Conservation (phyloP, 1,140 invertebrate genomes). For the Drosophila leontia region DNA sequence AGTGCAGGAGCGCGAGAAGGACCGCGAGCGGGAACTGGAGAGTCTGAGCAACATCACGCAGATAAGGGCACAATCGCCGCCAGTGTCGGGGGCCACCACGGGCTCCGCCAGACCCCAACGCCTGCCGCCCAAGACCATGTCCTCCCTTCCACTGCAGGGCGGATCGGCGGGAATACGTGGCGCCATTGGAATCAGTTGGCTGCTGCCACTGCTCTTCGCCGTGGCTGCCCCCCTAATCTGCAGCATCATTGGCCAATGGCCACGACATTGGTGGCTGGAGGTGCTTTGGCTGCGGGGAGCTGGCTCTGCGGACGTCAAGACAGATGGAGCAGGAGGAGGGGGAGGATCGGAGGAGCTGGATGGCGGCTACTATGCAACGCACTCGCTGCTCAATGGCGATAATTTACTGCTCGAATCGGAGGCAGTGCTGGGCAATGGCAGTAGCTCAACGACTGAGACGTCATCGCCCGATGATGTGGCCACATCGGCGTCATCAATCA, state of each 20-base stretch:
- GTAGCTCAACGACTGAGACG: slow-evolving; percentile 26
- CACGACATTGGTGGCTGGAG: slow-evolving; percentile 83
- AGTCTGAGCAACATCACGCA: slow-evolving; percentile 74
- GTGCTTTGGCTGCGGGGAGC: slow-evolving; percentile 38
- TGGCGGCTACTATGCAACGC: slow-evolving; percentile 60
- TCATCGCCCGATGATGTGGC: slow-evolving; percentile 42
- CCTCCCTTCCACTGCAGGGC: slow-evolving; percentile 10
- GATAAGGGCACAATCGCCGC: slow-evolving; percentile 66
- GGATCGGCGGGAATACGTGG: slow-evolving; percentile 73
- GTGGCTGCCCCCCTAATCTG: slow-evolving; percentile 82
- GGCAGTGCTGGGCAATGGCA: slow-evolving; percentile 65
- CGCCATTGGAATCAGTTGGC: slow-evolving; percentile 84
- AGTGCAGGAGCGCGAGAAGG: slow-evolving; percentile 37
- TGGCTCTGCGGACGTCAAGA: slow-evolving; percentile 18
- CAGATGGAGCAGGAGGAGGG: neutral
- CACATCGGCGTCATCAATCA: slow-evolving; percentile 72
- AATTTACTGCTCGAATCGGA: slow-evolving; percentile 75
- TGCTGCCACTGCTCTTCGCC: slow-evolving; percentile 81
- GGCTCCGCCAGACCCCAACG: slow-evolving; percentile 5
- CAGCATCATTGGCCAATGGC: slow-evolving; percentile 84
- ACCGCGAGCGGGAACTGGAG: slow-evolving; percentile 36
- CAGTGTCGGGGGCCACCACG: slow-evolving; percentile 8
- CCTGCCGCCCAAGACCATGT: slow-evolving; percentile 1
- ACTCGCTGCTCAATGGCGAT: slow-evolving; percentile 72
- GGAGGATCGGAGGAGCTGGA: slow-evolving; percentile 37